Conservation (phyloP, 1,140 invertebrate genomes). For the Macrobrachium rosenbergii region DNA sequence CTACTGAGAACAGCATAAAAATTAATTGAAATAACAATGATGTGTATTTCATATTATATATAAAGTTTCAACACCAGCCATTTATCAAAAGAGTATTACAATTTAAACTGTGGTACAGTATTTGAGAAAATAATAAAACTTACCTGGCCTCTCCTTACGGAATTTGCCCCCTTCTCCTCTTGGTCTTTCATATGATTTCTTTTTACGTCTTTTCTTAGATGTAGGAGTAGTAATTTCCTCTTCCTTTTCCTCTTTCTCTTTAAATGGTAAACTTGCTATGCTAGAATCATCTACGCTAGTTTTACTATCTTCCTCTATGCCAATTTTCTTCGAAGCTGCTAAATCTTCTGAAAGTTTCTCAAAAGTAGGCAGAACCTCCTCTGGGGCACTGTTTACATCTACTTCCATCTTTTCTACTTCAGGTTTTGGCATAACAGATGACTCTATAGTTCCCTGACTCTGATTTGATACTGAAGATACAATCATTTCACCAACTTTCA, state of each 20-base stretch:
- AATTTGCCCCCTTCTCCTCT: constrained; percentile 54
- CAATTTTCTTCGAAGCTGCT: too few species aligned
- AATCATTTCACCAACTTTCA: too few species aligned
- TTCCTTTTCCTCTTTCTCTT: constrained; percentile 26
- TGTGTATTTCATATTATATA: background rate
- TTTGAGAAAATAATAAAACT: background rate
- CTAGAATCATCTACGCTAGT: constrained; percentile 1
- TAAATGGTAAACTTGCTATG: background rate
- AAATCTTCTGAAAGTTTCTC: too few species aligned
- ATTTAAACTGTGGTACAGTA: too few species aligned
- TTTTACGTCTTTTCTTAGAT: constrained; percentile 42
- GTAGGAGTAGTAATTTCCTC: constrained; percentile 34
- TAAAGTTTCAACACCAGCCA: too few species aligned
- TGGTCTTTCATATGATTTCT: constrained; percentile 44
- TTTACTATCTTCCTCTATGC: constrained; percentile 3
- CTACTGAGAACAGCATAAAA: too few species aligned
- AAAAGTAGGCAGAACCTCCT: background rate
- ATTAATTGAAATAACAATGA: background rate
- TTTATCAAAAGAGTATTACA: too few species aligned
- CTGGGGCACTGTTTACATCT: background rate
- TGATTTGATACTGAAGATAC: too few species aligned
- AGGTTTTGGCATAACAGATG: background rate
- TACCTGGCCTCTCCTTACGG: constrained; percentile 46
- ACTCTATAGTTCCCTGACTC: too few species aligned
- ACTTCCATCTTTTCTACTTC: background rate